These are phyloP conservation scores for Panagrolaimus sp. DNA, from an alignment of 1,140 invertebrate species.

Conservation along the genomic window DNA sequence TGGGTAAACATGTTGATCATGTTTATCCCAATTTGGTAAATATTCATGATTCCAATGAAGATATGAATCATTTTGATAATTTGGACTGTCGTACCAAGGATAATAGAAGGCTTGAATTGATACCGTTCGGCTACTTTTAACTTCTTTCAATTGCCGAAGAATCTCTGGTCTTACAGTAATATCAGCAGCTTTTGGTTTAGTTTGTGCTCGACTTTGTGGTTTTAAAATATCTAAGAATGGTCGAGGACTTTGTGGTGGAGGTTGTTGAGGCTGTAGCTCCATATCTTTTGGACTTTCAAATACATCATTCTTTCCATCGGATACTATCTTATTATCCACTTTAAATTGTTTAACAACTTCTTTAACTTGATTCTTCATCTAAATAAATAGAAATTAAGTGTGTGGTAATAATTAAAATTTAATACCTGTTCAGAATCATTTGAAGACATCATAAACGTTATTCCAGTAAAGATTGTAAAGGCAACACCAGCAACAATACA, in stretches of 20 bases:
- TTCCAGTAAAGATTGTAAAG: not conserved
- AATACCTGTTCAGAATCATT: not conserved
- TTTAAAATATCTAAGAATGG: not conserved
- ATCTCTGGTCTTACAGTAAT: not conserved
- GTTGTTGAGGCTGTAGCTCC: not conserved
- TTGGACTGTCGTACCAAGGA: slow-evolving; percentile 62
- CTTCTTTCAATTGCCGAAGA: not conserved
- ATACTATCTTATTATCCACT: not conserved
- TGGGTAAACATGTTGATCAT: slow-evolving; percentile 52
- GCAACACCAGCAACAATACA: slow-evolving; percentile 4
- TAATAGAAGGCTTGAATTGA: slow-evolving; percentile 62
- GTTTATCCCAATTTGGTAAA: slow-evolving; percentile 60
- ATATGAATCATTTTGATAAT: slow-evolving; percentile 58
- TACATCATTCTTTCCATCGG: not conserved
- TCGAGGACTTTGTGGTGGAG: not conserved
- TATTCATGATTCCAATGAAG: slow-evolving; percentile 62
- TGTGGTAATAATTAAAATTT: not conserved
- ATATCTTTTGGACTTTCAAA: not conserved
- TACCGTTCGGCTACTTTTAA: slow-evolving; percentile 5
- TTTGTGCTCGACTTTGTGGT: not conserved
- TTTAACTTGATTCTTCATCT: not conserved
- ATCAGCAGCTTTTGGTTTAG: not conserved
- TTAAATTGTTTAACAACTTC: slow-evolving; percentile 1
- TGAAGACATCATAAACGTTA: not conserved
- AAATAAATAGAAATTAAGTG: not conserved